Conservation (phyloP, 2,797 vertebrate species). For the Phoeniculus purpureus region DNA sequence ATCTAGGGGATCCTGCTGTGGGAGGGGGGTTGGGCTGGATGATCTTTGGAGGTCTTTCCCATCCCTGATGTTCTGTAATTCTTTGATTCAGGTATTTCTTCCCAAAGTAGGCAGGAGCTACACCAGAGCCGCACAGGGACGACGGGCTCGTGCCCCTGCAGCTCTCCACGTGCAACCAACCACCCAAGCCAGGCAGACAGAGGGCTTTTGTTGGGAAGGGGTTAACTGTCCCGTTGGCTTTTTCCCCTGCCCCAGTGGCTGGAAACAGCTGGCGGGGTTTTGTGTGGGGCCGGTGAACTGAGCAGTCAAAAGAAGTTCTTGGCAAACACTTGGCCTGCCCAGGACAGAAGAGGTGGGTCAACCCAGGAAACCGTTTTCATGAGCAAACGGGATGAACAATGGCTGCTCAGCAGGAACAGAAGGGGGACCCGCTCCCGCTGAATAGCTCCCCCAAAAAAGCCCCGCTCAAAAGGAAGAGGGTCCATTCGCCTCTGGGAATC, state of each 20-base stretch:
- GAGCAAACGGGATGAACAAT: slow-evolving; percentile 80
- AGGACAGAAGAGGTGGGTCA: slow-evolving; percentile 74
- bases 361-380: slow-evolving; percentile 81
- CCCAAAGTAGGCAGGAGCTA: neutral
- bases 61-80: too few species aligned
- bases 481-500: slow-evolving; percentile 80
- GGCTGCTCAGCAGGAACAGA: slow-evolving; percentile 72
- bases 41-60: too few species aligned
- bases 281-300: slow-evolving; percentile 61
- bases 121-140: rapidly evolving
- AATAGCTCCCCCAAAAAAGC: slow-evolving; percentile 74
- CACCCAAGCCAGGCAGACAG: neutral
- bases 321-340: slow-evolving; percentile 72
- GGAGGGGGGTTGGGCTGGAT: too few species aligned
- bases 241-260: slow-evolving; percentile 55
- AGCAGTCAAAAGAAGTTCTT: slow-evolving; percentile 58
- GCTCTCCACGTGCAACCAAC: rapidly evolving
- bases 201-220: slow-evolving; percentile 45
- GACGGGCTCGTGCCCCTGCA: rapidly evolving
- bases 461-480: slow-evolving; percentile 72
- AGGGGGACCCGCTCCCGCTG: slow-evolving; percentile 74
- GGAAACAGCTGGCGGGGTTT: slow-evolving; percentile 79
- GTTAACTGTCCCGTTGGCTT: slow-evolving; percentile 37
- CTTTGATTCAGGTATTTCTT: neutral
- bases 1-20: too few species aligned